Evolutionary conservation across 2,888 invertebrate species (phyloP), one percentile per base, ranked within the genome.

Genomic region (Caradrina clavipalpis): DNA sequence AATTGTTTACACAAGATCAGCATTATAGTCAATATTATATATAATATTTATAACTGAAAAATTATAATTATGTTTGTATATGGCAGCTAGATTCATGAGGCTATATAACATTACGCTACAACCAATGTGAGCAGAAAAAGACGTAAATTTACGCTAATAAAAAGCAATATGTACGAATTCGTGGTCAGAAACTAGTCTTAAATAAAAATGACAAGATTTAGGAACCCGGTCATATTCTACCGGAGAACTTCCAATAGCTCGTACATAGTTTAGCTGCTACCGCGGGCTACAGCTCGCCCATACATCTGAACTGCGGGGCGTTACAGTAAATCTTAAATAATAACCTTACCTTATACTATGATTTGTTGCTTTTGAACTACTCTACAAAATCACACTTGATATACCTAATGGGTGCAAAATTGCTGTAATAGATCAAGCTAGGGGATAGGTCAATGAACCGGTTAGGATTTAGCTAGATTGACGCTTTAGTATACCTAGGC

Each of bases 271-370:
- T 53, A 58, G n/a, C n/a, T 51, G n/a, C 59, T 54, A 39, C 77
- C 72, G 22, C 47, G 13, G 62, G 81, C 56, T 56, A 57, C 39
- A 68, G 58, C 61, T 8, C 54, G 49, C 50, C 51, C 64, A 59
- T 64, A 80, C 58, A 59, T 80, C 53, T 60, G 50, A 76, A 60
- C 76, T 64, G 62, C 13, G 26, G 49, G 61, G 39, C 76, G 58
- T 50, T 61, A 42, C 61, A 61, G 61, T 77, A 77, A 80, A 65
- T 80, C 81, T 62, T 1, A 59, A 65, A 71, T 80, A 62, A 73
- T 81, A 63, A 81, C 74, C 62, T 81, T 60, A 81, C 74, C 59
- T 60, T 68, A 71, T 63, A 78, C 78, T 47, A 66, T 68, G 79
- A 81, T 78, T 78, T 81, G 77, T 77, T 49, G 59, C 72, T 57